Evolutionary conservation across 2,797 vertebrate species (phyloP), one percentile per base, ranked within the genome.

Genomic region (Epinephelus coioides): DNA sequence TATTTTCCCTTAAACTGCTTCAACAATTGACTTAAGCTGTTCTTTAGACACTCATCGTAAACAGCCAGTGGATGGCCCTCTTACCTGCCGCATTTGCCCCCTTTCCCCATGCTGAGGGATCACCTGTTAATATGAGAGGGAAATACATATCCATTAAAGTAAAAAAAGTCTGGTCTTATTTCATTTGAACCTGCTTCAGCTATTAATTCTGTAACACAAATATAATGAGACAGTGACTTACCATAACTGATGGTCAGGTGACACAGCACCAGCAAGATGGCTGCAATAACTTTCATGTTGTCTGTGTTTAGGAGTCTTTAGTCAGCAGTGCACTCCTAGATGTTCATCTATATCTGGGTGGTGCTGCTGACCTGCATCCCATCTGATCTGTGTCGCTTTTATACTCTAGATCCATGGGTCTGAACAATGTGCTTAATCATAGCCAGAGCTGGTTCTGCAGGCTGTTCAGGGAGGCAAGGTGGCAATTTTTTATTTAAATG

Each of bases 261-360:
- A 19, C 68, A 77, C 62, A 82, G 46, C 76, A 75, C 44, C 27
- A 79, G 66, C 54, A 73, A 18, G 10, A 85, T 69, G 6, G 17
- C 61, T 60, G 57, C 25, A 2, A 56, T 40, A 46, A 47, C 13
- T 61, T 66, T 79, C 88, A 89, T 89, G 53, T 55, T 63, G 56
- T 40, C 69, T 23, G 30, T 46, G 30, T 56, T 25, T 63, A 10
- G 1, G 13, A 27, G 30, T 43, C 60, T 66, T 14, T 38, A 34
- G 46, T 25, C 47, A 38, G 51, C 47, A 15, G 49, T n/a, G 17
- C 12, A 21, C 23, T 17, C 30, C n/a, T 11, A 17, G 47, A 23
- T 67, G 27, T 30, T 15, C 17, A 17, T 68, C 62, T 69, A 18
- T 21, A 18, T 19, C 51, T 54, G 30, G 15, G 9, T 10, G 44